A percentile compares a stretch with the other conserved stretches of the same genome.
Evolutionary conservation across 2,113 vertebrate genomes (phyloP).

Genomic region (Psammodynastes pulverulentus): DNA sequence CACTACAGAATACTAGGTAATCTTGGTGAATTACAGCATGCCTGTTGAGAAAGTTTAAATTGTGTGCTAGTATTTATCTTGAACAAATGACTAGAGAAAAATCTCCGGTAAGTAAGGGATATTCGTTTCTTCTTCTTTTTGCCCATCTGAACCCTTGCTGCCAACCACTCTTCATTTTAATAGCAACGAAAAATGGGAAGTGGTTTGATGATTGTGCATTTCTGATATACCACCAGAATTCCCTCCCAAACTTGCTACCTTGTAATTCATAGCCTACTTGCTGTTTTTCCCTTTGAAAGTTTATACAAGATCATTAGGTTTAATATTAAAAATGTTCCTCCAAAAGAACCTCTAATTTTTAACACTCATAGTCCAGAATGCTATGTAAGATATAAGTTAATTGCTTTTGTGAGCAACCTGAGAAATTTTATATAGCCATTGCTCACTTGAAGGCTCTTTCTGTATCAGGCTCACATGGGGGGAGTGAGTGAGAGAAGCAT

Average conservation of each 20-base stretch:
- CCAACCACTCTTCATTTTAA: background rate
- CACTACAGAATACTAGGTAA: conserved; percentile 81
- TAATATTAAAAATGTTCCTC: background rate
- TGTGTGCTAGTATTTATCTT: background rate
- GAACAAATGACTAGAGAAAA: background rate
- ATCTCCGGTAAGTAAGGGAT: background rate
- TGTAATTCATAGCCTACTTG: background rate
- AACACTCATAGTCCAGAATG: background rate
- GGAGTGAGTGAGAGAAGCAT: background rate
- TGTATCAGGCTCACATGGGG: background rate
- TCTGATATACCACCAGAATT: background rate
- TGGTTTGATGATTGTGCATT: background rate
- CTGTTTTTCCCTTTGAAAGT: background rate
- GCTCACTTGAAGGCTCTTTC: background rate
- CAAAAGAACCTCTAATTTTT: background rate
- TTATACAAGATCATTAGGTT: background rate
- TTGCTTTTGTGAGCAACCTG: background rate
- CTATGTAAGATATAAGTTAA: background rate
- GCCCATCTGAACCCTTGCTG: background rate
- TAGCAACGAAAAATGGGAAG: background rate
- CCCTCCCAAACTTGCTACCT: background rate
- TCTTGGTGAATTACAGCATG: background rate
- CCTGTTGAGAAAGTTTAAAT: background rate
- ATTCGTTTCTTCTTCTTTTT: background rate
- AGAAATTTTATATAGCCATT: background rate